These are phyloP conservation scores for Pygoscelis adeliae DNA, from an alignment of 2,113 vertebrate species.

Conservation along the genomic window DNA sequence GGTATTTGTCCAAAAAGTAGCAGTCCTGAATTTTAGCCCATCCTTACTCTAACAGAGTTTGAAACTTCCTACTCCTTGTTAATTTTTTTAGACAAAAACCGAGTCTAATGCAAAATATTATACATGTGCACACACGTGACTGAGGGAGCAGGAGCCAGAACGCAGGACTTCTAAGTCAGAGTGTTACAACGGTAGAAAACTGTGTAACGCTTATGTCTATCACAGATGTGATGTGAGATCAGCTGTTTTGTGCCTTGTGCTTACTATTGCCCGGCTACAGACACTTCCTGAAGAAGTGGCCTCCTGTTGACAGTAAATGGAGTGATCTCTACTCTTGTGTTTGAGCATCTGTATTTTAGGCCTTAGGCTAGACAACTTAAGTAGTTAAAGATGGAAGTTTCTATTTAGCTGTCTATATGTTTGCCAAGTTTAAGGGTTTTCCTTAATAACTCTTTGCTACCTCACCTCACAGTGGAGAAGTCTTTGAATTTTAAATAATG, in stretches of 20 bases:
- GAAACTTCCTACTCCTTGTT: neutral
- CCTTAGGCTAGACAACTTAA: neutral
- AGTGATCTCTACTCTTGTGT: neutral
- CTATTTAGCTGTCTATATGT: neutral
- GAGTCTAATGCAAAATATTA: neutral
- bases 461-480: neutral
- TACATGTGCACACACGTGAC: too few species aligned
- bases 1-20: neutral
- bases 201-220: neutral
- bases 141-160: neutral
- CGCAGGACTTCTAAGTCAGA: neutral
- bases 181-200: accelerated
- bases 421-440: neutral
- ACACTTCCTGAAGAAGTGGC: neutral
- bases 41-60: neutral
- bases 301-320: neutral
- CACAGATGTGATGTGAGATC: neutral
- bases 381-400: neutral
- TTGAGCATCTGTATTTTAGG: neutral
- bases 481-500: neutral
- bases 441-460: neutral
- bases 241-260: neutral
- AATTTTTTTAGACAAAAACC: neutral
- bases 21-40: neutral
- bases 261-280: neutral